These are phyloP conservation scores for Ostrea edulis DNA, from an alignment of 1,140 invertebrate species.

Conservation along the genomic window DNA sequence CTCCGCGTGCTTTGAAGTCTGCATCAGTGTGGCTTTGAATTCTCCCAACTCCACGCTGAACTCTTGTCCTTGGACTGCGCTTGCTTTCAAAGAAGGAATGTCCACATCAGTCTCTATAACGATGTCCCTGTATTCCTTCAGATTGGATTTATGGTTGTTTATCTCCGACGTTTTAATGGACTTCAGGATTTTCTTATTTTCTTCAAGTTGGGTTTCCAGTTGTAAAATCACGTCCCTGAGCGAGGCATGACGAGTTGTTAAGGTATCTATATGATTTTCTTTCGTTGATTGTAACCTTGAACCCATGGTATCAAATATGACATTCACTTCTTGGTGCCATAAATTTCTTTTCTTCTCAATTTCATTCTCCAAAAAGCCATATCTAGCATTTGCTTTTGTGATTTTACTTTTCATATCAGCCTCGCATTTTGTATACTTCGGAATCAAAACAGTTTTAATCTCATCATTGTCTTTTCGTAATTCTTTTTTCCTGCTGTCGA, in stretches of 20 bases:
- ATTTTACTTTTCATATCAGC: not conserved
- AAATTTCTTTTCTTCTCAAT: not conserved
- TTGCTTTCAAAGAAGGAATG: not conserved
- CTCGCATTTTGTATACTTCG: not conserved
- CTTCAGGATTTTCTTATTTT: not conserved
- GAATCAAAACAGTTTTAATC: not conserved
- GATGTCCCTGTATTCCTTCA: not conserved
- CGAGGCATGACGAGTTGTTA: not conserved
- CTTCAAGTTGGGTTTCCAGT: not conserved
- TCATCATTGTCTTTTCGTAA: not conserved
- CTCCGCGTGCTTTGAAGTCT: not conserved
- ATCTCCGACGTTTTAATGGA: not conserved
- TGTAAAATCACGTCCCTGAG: not conserved
- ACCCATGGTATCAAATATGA: not conserved
- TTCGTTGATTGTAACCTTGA: not conserved
- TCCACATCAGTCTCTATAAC: not conserved
- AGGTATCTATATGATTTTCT: not conserved
- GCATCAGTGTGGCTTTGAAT: not conserved
- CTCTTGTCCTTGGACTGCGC: not conserved
- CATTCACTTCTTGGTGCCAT: not conserved
- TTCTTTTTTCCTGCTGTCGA: not conserved
- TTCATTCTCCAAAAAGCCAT: not conserved
- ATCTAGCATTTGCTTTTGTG: not conserved
- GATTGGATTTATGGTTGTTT: not conserved
- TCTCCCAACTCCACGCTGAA: not conserved